Evolutionary conservation across 2,888 invertebrate species (phyloP), one percentile per base, ranked within the genome.

Genomic region (Tromatobia lineatoria): DNA sequence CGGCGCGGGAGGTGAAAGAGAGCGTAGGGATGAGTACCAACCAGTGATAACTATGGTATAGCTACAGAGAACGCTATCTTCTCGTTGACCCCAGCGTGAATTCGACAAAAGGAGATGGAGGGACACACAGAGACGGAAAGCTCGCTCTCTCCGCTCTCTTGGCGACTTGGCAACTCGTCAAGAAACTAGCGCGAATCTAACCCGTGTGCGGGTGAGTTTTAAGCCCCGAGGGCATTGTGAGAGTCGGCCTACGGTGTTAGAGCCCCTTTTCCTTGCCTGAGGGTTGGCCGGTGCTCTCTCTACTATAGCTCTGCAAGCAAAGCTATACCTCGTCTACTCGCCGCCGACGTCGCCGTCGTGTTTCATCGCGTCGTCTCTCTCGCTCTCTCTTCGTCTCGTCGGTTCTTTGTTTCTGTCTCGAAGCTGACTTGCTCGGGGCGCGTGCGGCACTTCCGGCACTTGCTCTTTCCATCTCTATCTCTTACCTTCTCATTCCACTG

Each of bases 81-180:
- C 66, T 71, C 80, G 75, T 85, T 82, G 74, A 67, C 76, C 67
- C 64, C 80, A 73, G 79, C 64, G 80, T 84, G 64, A 80, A 86
- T 85, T 86, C 79, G 85, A 83, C 85, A 86, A 83, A 85, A 81
- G 85, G 34, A 74, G 61, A 80, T 71, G 78, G 73, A 76, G 71
- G 78, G 67, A 75, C 69, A 74, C 38, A 52, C 20, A 29, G 42
- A 50, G 23, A 57, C 61, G 89, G 89, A 88, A 89, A 88, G 88
- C 81, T 85, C 86, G 88, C 87, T 85, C 87, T 82, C 87, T 87
- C 71, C 85, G 80, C 89, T 86, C 89, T 88, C 90, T 89, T 89
- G 89, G 90, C 90, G 91, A 93, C 91, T 93, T 93, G 93, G 93
- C 93, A 93, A 91, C 91, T 91, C 93, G 92, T 92, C 93, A 93